Conservation (phyloP, 2,888 invertebrate species). For the Dicroscelio sp. region DNA sequence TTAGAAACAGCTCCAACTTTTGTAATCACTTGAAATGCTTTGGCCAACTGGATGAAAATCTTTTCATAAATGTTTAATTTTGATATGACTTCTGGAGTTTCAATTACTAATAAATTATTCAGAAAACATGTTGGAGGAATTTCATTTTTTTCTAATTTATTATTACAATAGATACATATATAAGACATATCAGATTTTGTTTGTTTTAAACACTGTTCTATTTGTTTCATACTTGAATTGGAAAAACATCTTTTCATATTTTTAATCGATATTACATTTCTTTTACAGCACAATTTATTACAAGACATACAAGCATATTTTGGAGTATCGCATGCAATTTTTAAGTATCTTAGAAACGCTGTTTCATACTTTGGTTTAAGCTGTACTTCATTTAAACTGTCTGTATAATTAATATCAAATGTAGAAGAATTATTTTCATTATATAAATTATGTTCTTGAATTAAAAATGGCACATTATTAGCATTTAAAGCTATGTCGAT, state of each 20-base stretch:
- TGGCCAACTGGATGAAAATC: constrained; percentile 86
- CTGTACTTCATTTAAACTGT: not conserved
- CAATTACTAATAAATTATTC: constrained; percentile 80
- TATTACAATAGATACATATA: constrained; percentile 69
- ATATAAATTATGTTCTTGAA: not conserved
- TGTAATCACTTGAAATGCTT: constrained; percentile 88
- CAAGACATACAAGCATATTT: not conserved
- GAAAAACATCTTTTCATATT: not conserved
- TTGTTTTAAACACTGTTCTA: not conserved
- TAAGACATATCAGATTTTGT: not conserved
- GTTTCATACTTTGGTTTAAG: not conserved
- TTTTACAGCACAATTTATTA: not conserved
- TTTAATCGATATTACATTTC: not conserved
- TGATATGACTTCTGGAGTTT: not conserved
- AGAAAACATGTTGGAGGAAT: constrained; percentile 85
- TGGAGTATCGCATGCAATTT: not conserved
- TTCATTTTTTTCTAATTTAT: constrained; percentile 77
- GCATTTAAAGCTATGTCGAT: not conserved
- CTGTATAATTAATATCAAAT: not conserved
- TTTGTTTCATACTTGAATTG: not conserved
- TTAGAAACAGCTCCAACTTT: constrained; percentile 87
- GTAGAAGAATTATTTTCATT: not conserved
- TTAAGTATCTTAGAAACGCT: not conserved
- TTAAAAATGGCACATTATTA: not conserved
- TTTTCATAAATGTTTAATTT: constrained; percentile 76